A percentile compares a stretch with the other conserved stretches of the same genome.
These are phyloP conservation scores for Bathybates hornii DNA, from an alignment of 2,113 vertebrate species.

Conservation along the genomic window DNA sequence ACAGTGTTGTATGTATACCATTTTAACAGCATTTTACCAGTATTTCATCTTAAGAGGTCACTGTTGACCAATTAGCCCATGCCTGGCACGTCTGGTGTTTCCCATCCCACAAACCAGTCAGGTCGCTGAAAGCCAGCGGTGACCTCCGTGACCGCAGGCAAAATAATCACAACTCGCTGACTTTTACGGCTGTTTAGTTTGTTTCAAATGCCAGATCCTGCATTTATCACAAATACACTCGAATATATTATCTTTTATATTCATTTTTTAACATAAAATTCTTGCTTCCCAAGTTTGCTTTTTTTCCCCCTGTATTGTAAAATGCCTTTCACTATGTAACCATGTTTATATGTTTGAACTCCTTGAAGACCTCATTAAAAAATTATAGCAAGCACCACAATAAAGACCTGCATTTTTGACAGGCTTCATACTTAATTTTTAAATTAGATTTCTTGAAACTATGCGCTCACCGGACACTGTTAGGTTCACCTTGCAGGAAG, in stretches of 20 bases:
- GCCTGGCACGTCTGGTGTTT: background rate
- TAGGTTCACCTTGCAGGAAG: background rate
- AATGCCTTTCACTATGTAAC: background rate
- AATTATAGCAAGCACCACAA: too few species aligned
- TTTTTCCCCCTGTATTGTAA: rapidly evolving
- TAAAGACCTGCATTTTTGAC: background rate
- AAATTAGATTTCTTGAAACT: background rate
- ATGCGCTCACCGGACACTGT: rapidly evolving
- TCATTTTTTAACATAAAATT: background rate
- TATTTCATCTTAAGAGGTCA: background rate
- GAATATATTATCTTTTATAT: background rate
- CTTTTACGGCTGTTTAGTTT: background rate
- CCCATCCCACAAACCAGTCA: background rate
- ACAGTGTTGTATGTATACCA: background rate
- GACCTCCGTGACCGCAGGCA: background rate
- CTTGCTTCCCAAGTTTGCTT: background rate
- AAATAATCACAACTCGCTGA: background rate
- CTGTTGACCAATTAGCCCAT: background rate
- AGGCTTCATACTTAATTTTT: background rate
- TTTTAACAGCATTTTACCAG: background rate
- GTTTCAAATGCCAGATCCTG: background rate
- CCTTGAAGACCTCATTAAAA: background rate
- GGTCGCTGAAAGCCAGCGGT: background rate
- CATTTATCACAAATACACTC: background rate
- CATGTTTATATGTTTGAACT: background rate